Conservation (phyloP, 2,888 invertebrate genomes). For the Eulithis prunata region DNA sequence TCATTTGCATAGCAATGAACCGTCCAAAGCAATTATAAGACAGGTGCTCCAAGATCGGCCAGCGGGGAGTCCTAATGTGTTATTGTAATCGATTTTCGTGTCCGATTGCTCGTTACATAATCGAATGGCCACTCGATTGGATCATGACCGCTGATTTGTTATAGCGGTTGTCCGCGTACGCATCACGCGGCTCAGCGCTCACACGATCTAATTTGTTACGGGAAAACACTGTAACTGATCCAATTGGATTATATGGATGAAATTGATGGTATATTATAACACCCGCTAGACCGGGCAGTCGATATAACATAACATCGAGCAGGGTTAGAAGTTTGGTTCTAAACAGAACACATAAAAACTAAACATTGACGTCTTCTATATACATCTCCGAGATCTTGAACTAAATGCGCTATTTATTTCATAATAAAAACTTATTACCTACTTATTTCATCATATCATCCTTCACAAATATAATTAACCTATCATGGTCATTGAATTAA, state of each 20-base stretch:
- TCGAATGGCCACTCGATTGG: conserved; percentile 50
- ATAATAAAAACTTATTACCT: conserved; percentile 23
- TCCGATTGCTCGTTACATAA: conserved; percentile 54
- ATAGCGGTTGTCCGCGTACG: conserved; percentile 48
- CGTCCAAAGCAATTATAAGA: conserved; percentile 28
- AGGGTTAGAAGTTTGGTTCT: neutral
- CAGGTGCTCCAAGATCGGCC: conserved; percentile 40
- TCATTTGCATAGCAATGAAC: conserved; percentile 13
- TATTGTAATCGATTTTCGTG: conserved; percentile 55
- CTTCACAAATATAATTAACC: conserved; percentile 34
- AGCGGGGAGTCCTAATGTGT: conserved; percentile 51
- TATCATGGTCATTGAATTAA: no score
- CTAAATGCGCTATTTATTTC: conserved; percentile 26
- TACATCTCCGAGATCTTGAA: conserved; percentile 20
- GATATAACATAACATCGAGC: neutral
- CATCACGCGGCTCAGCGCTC: conserved; percentile 26
- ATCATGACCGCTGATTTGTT: conserved; percentile 59
- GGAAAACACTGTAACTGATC: conserved; percentile 22
- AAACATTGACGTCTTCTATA: conserved; percentile 22
- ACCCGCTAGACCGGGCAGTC: neutral
- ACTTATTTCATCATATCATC: conserved; percentile 25
- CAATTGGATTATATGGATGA: conserved; percentile 24
- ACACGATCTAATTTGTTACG: conserved; percentile 31
- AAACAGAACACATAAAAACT: neutral
- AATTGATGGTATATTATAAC: conserved; percentile 9